Percentiles rank a stretch among this genome's conserved stretches.
phyloP scores from a whole-genome alignment of 2,797 vertebrate genomes.

The Mormyrus proboscirostris region DNA sequence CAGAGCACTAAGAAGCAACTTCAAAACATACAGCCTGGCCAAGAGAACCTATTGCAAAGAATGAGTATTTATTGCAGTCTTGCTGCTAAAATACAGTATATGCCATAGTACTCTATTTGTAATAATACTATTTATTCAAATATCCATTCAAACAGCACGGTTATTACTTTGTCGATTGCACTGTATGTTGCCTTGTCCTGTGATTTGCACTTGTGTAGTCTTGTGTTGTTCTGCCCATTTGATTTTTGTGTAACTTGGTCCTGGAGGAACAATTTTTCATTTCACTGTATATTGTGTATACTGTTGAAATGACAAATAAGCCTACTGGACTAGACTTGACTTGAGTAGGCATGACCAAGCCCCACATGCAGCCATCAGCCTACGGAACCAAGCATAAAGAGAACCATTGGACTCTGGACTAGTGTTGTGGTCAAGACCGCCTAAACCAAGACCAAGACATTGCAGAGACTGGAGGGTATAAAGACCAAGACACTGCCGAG shows the following conservation, averaged over 20 bases:
- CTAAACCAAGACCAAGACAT: no score
- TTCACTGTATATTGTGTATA: no score
- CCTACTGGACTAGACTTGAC: no score
- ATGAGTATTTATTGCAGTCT: not conserved
- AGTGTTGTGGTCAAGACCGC: no score
- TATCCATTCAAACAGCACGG: not conserved
- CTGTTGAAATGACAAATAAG: not conserved
- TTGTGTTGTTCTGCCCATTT: not conserved
- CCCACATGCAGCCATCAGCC: not conserved
- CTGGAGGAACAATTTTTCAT: not conserved
- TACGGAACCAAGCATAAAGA: not conserved
- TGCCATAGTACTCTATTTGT: not conserved
- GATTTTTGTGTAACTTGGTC: not conserved
- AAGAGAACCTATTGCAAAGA: not conserved
- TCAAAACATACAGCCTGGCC: not conserved
- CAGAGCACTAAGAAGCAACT: not conserved
- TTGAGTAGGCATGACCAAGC: not conserved
- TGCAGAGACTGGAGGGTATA: no score
- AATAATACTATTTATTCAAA: not conserved
- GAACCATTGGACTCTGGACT: not conserved
- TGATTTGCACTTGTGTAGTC: no score
- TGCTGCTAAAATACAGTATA: no score
- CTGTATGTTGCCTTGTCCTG: no score
- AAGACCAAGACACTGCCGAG: no score
- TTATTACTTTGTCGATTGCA: no score